Evolutionary conservation across 2,888 invertebrate species (phyloP).

Genomic region (Saturnia japonica): DNA sequence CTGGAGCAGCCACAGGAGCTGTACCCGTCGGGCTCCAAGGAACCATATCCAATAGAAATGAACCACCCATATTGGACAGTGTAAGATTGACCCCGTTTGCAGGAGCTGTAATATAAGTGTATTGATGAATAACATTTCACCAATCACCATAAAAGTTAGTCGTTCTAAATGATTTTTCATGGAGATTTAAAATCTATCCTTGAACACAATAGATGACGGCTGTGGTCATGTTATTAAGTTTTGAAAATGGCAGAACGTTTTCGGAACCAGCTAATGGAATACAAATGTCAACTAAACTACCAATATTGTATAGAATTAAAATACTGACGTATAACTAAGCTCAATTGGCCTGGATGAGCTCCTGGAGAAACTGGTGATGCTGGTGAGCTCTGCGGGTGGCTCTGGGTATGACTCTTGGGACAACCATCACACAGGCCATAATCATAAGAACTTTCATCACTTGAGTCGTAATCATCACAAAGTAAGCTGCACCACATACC

Average conservation of each 20-base stretch:
- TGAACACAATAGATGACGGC: too few relatives aligned
- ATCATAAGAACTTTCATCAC: slow-evolving; percentile 29
- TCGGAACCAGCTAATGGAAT: too few relatives aligned
- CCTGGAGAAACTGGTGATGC: slow-evolving; percentile 25
- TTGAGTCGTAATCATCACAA: slow-evolving; percentile 54
- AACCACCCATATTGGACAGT: slow-evolving; percentile 34
- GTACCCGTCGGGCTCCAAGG: slow-evolving; percentile 36
- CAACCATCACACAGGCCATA: slow-evolving; percentile 27
- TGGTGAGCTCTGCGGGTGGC: slow-evolving; percentile 30
- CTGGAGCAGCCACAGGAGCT: slow-evolving; percentile 31
- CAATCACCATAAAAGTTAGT: too few relatives aligned
- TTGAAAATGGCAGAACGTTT: too few relatives aligned
- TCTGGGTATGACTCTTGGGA: not conserved
- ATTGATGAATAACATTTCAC: not conserved
- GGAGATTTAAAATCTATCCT: too few relatives aligned
- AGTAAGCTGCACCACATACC: slow-evolving; percentile 49
- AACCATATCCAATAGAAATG: slow-evolving; percentile 35
- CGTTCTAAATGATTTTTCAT: too few relatives aligned
- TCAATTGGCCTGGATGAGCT: slow-evolving; percentile 35
- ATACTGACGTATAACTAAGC: slow-evolving; percentile 52
- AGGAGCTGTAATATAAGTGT: slow-evolving; percentile 38
- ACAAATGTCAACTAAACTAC: too few relatives aligned
- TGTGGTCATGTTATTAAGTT: too few relatives aligned
- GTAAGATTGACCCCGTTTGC: slow-evolving; percentile 49
- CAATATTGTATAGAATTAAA: not conserved